Base-by-base conservation (phyloP, 2,797 vertebrate genomes). In the Meda fulgida region DNA sequence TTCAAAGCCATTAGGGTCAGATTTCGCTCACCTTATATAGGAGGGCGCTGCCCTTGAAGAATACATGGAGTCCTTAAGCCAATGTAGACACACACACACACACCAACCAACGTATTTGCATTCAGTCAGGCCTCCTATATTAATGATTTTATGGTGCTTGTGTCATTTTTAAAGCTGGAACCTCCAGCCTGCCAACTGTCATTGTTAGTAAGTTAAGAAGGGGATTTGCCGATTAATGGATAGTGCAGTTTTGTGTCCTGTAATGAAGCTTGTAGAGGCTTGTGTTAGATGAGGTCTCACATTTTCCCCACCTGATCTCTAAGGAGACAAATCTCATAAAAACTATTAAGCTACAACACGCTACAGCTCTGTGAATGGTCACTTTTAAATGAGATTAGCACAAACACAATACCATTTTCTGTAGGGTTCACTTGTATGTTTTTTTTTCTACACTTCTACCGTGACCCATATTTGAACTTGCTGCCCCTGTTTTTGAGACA, bases 1-100 rank as follows among this genome's bases (percentile, higher is more conserved):
- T 84, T 85, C 81, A 82, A 88, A 89, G 82, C 83, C 84, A 89
- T 91, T 89, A 89, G 88, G 88, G 84, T 89, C 85, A n/a, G 84
- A 78, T 90, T 90, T 90, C 89, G 85, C 84, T 89, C 82, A 87
- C 87, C 80, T 90, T 88, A 87, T 84, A 90, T 88, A 85, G 83
- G 75, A 88, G 87, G 82, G 83, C 48, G 36, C 65, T 87, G 89
- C 55, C 89, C 89, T 91, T 90, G 87, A 87, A 88, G 51, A 88
- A 88, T 80, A 88, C 81, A 72, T 83, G 36, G 78, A 87, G 86
- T 87, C 86, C 86, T 87, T 88, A 91, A 89, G 67, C 78, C 84
- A 84, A 80, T 79, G 83, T 81, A 86, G 85, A 82, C 63, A 31
- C 31, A 73, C 36, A 72, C 66, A 83, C 38, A 26, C 65, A 71